phyloP scores from a whole-genome alignment of 2,888 invertebrate species.

The Xanthia togata region DNA sequence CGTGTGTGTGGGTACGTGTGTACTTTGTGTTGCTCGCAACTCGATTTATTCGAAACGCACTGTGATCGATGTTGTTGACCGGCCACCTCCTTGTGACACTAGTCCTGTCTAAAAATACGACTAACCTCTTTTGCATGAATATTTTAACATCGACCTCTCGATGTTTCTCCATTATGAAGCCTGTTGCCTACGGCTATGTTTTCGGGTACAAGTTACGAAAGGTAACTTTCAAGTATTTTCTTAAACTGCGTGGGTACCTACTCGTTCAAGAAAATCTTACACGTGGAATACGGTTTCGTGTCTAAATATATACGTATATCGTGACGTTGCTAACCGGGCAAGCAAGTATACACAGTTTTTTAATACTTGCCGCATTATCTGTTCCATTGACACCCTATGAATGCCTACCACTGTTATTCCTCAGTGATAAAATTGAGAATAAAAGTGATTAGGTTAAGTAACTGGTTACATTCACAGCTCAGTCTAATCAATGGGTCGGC shows the following conservation, averaged over 20 bases:
- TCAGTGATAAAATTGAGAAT: conserved; percentile 58
- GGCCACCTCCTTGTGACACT: conserved; percentile 38
- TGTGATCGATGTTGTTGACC: conserved; percentile 58
- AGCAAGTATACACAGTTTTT: conserved; percentile 18
- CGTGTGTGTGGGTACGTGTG: not conserved
- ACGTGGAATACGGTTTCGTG: conserved; percentile 7
- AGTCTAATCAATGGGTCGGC: conserved; percentile 86
- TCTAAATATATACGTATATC: conserved; percentile 17
- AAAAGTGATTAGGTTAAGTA: conserved; percentile 79
- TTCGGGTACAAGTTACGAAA: conserved; percentile 36
- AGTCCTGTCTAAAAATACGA: conserved; percentile 55
- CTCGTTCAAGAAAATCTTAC: conserved; percentile 4
- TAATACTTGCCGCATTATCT: conserved; percentile 4
- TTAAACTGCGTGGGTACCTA: conserved; percentile 23
- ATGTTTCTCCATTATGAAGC: conserved; percentile 40
- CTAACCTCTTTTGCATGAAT: conserved; percentile 61
- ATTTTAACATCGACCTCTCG: conserved; percentile 59
- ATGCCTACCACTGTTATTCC: conserved; percentile 11
- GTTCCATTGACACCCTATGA: not conserved
- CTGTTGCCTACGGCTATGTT: conserved; percentile 50
- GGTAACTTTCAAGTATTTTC: conserved; percentile 38
- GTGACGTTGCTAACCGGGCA: conserved; percentile 2
- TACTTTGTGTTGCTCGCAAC: conserved; percentile 19
- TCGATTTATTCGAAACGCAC: conserved; percentile 51
- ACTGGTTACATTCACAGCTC: conserved; percentile 83